Evolutionary conservation across 2,888 invertebrate genomes (phyloP).

Genomic region (Leucophenga montana): DNA sequence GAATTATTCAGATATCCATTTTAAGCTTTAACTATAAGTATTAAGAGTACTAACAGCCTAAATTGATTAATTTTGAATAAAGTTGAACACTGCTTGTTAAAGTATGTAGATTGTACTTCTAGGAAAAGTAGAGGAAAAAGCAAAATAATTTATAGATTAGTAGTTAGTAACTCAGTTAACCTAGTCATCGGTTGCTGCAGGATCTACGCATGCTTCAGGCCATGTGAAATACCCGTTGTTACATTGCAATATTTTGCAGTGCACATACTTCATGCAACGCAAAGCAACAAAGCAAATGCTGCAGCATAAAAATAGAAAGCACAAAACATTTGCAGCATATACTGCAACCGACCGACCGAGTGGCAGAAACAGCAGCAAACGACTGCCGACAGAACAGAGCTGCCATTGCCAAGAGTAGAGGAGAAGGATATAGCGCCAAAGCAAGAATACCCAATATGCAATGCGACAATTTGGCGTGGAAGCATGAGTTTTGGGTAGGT

Average conservation of each 20-base stretch:
- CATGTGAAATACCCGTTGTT: too few species aligned
- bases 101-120: too few species aligned
- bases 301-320: conserved; percentile 47
- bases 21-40: too few species aligned
- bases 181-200: too few species aligned
- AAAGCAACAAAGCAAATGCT: conserved; percentile 41
- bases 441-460: conserved; percentile 17
- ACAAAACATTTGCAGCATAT: conserved; percentile 29
- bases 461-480: background rate
- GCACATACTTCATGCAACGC: conserved; percentile 21
- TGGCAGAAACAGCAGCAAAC: conserved; percentile 1
- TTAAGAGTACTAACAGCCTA: too few species aligned
- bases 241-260: background rate
- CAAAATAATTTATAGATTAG: too few species aligned
- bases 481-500: background rate
- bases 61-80: too few species aligned
- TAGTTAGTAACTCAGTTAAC: too few species aligned
- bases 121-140: too few species aligned
- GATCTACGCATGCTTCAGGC: too few species aligned
- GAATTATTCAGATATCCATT: too few species aligned
- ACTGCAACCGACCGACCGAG: background rate
- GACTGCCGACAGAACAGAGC: background rate
- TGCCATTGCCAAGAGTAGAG: background rate
- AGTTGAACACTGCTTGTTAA: too few species aligned
- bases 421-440: conserved; percentile 4